Evolutionary conservation across 2,113 vertebrate species (phyloP), one percentile per base, ranked within the genome.

Genomic region (Brachionichthys hirsutus): DNA sequence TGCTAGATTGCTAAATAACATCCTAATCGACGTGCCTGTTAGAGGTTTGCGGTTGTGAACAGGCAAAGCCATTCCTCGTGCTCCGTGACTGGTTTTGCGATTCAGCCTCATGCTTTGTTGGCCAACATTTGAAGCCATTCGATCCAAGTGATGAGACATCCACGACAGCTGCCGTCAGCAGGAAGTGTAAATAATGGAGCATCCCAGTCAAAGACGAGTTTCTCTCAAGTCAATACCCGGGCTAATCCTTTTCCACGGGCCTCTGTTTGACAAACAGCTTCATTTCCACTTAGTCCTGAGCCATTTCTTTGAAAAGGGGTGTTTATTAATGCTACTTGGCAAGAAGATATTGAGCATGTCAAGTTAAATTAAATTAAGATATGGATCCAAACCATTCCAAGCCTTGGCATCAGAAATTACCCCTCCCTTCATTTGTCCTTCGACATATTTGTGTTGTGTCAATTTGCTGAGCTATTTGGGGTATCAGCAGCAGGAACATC

Each of bases 151-250:
- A 67, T 62, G 79, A 82, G 80, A 79, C 77, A 77, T 58, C 54
- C 49, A 43, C 73, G 83, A 86, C 83, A 85, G 87, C 80, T 77
- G 82, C 60, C 52, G 35, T 58, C 67, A 84, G 74, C 80, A 77
- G 74, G 73, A 68, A 75, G 83, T 78, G 80, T 84, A 84, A 89
- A 87, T 87, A 89, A 86, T 87, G 78, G 78, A 83, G 62, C 62
- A 45, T 54, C 64, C 70, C 59, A 78, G 62, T 78, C 77, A 59
- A 62, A 66, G 44, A 59, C 54, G 16, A 62, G 72, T 53, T 80
- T 73, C 60, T 66, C 64, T 78, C 66, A 58, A 69, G 76, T 85
- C 72, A 61, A 73, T 75, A 69, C 38, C 9, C 1, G 35, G 61
- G 68, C 64, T 75, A 78, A 75, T 84, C 62, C 48, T 80, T 70